Evolutionary conservation across 2,888 invertebrate genomes (phyloP).

Genomic region (Germaria angustata): DNA sequence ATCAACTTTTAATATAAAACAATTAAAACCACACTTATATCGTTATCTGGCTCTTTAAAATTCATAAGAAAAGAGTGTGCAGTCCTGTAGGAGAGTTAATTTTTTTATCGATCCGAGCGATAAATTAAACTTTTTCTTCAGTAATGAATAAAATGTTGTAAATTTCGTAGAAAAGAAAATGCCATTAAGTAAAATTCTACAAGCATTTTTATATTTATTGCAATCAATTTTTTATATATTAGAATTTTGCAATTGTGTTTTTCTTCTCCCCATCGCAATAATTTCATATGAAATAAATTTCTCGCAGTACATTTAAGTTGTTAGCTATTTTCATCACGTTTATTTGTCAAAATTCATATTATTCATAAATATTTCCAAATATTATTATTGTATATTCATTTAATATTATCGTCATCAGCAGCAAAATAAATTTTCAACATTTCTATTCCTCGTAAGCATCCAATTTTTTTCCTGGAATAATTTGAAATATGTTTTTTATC

Average conservation of each 20-base stretch:
- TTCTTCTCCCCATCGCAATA: neutral
- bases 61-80: too few species aligned
- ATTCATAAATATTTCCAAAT: conserved; percentile 39
- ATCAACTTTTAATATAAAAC: too few species aligned
- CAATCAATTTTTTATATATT: too few species aligned
- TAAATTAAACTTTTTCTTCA: too few species aligned
- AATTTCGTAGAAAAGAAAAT: too few species aligned
- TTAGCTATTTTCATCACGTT: conserved; percentile 63
- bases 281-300: conserved; percentile 9
- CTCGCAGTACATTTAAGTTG: conserved; percentile 18
- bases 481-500: conserved; percentile 40
- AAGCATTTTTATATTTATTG: too few species aligned
- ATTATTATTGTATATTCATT: conserved; percentile 45
- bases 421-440: neutral
- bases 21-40: too few species aligned
- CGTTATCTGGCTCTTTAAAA: too few species aligned
- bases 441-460: neutral
- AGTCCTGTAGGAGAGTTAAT: too few species aligned
- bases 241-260: neutral
- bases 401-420: conserved; percentile 31
- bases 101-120: too few species aligned
- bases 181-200: too few species aligned
- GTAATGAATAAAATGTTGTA: too few species aligned
- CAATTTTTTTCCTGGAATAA: conserved; percentile 20
- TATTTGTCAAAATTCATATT: conserved; percentile 63